Conservation (phyloP, 2,888 invertebrate genomes). For the Anaspis maculata region DNA sequence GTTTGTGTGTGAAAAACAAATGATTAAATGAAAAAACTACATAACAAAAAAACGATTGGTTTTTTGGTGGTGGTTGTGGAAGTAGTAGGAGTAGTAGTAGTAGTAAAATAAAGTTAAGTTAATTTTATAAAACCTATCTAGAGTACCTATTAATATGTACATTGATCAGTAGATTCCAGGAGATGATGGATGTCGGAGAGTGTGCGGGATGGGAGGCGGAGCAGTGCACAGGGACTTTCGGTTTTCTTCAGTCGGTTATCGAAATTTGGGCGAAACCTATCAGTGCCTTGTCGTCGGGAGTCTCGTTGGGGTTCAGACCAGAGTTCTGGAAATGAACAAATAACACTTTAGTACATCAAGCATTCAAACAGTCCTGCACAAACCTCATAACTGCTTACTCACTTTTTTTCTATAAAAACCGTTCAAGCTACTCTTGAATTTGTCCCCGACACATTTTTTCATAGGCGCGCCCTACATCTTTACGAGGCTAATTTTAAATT, state of each 20-base stretch:
- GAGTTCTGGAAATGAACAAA: constrained; percentile 62
- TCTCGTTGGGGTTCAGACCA: constrained; percentile 63
- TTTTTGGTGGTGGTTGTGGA: no score
- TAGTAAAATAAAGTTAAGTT: constrained; percentile 3
- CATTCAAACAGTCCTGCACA: no score
- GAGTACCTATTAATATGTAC: constrained; percentile 20
- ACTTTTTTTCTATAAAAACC: not conserved
- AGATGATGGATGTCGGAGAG: no score
- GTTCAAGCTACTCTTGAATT: no score
- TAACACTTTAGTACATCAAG: no score
- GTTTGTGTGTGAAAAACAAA: constrained; percentile 4
- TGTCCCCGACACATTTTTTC: no score
- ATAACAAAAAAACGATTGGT: constrained; percentile 8
- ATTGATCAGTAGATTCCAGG: constrained; percentile 34
- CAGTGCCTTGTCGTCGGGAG: constrained; percentile 88
- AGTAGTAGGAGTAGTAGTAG: no score
- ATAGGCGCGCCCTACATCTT: no score
- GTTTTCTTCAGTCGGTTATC: constrained; percentile 70
- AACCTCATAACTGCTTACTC: constrained; percentile 11
- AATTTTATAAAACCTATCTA: constrained; percentile 24
- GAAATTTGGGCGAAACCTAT: constrained; percentile 97
- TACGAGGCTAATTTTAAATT: no score
- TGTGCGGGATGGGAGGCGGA: no score
- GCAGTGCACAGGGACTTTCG: no score
- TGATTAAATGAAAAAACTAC: constrained; percentile 6